Evolutionary conservation across 1,140 invertebrate genomes (phyloP).

Genomic region (Battus philenor): DNA sequence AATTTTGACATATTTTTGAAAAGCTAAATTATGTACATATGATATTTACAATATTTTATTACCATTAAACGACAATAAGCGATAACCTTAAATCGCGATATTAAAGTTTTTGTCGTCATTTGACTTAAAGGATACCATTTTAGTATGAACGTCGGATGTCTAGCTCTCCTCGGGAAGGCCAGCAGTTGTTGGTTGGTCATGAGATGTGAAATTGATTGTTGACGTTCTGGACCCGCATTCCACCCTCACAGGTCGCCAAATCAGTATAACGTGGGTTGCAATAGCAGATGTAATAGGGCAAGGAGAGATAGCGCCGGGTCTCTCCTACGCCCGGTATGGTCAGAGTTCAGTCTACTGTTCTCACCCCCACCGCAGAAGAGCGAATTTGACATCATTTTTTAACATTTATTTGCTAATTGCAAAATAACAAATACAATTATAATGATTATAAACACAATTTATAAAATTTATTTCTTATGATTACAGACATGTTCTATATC

Average conservation of each 20-base stretch:
- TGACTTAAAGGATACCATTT: constrained; percentile 1
- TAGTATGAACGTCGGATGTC: constrained; percentile 30
- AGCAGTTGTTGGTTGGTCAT: constrained; percentile 21
- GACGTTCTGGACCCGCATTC: constrained; percentile 18
- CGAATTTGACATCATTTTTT: constrained; percentile 43
- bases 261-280: constrained; percentile 19
- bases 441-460: no score
- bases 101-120: constrained; percentile 12
- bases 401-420: no score
- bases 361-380: constrained; percentile 45
- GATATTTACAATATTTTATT: no score
- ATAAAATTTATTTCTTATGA: no score
- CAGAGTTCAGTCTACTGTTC: constrained; percentile 53
- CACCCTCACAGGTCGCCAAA: constrained; percentile 22
- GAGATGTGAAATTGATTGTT: constrained; percentile 22
- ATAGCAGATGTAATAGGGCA: no score
- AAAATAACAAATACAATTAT: no score
- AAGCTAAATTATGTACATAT: no score
- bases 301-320: constrained; percentile 36
- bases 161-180: constrained; percentile 40
- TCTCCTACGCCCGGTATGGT: constrained; percentile 28
- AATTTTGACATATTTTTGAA: no score
- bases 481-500: no score
- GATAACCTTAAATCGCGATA: constrained; percentile 21
- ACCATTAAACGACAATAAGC: no score